Evolutionary conservation across 2,113 vertebrate species (phyloP), one percentile per base, ranked within the genome.

Genomic region (Psittacus erithacus): DNA sequence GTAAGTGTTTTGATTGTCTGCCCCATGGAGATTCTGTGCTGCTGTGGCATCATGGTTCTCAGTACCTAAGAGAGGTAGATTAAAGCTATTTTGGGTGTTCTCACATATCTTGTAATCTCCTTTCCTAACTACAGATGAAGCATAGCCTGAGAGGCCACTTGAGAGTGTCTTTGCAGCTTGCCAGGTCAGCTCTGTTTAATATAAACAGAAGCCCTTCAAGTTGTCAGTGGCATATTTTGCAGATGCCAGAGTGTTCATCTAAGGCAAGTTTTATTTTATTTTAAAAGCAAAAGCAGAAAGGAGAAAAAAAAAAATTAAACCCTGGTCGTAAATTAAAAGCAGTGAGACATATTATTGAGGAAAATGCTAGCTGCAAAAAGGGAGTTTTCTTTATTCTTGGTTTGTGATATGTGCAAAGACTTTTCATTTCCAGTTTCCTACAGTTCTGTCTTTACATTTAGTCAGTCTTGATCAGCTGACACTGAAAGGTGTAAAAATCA

Each of bases 61-160:
- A 47, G 62, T 93, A 68, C 33, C 35, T 22, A 3, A 52, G 83
- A 60, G 91, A 92, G 77, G 77, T 87, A 93, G 91, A 93, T 96
- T 93, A 92, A 87, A 92, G 81, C 74, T 96, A 97, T 97, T 96
- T 96, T 86, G 77, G 74, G 96, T 95, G 65, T 68, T 82, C 82
- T 95, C 80, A 86, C 50, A 11, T 63, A 68, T 78, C 29, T 22
- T 75, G 35, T 95, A 95, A 97, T 96, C 94, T 95, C 57, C 3
- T 29, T 92, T 83, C 39, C 57, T 70, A 55, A 27, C 82, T 87
- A 13, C 29, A 86, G 71, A 91, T 85, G 79, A 86, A 80, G 63
- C 86, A 47, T 38, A 57, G 77, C 63, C 41, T 91, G 79, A 97
- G 94, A 96, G 92, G 76, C 93, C 95, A 94, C 96, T 97, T 95